Conservation (phyloP, 2,888 invertebrate genomes). For the Malthinus seriepunctatus region DNA sequence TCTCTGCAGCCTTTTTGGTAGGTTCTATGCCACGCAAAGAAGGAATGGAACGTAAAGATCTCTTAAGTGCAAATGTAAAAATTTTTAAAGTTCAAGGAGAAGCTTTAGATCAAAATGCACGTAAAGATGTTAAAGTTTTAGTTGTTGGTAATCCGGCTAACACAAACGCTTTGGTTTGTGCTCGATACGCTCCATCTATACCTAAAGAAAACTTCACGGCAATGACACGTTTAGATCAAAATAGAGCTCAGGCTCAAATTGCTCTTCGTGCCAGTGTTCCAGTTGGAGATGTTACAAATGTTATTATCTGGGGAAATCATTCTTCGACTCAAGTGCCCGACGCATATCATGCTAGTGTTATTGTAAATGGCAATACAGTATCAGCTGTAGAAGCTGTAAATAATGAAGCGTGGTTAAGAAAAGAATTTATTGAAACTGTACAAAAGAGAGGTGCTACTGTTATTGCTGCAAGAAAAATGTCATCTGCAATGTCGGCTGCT, state of each 20-base stretch:
- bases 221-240: slow-evolving; percentile 98
- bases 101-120: slow-evolving; percentile 87
- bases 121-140: slow-evolving; percentile 90
- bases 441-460: slow-evolving; percentile 98
- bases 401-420: slow-evolving; percentile 80
- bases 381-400: slow-evolving; percentile 73
- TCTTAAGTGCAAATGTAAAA: slow-evolving; percentile 95
- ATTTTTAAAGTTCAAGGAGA: slow-evolving; percentile 98
- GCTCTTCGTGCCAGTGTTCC: slow-evolving; percentile 71
- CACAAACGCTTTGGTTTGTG: slow-evolving; percentile 95
- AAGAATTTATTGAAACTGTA: slow-evolving; percentile 85
- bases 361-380: slow-evolving; percentile 58
- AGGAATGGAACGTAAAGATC: slow-evolving; percentile 99
- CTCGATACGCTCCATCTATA: slow-evolving; percentile 94
- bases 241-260: slow-evolving; percentile 90
- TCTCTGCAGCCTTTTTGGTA: slow-evolving; percentile 94
- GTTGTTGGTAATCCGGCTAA: slow-evolving; percentile 99
- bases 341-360: slow-evolving; percentile 67
- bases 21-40: slow-evolving; percentile 97
- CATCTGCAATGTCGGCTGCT: slow-evolving; percentile 98
- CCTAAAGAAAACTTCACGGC: slow-evolving; percentile 96
- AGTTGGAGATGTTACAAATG: slow-evolving; percentile 77
- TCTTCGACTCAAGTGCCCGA: slow-evolving; percentile 99
- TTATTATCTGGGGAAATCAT: slow-evolving; percentile 99
- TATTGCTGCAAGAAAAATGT: slow-evolving; percentile 96